Conservation (phyloP, 2,797 vertebrate genomes). For the Phataginus tetradactyla region DNA sequence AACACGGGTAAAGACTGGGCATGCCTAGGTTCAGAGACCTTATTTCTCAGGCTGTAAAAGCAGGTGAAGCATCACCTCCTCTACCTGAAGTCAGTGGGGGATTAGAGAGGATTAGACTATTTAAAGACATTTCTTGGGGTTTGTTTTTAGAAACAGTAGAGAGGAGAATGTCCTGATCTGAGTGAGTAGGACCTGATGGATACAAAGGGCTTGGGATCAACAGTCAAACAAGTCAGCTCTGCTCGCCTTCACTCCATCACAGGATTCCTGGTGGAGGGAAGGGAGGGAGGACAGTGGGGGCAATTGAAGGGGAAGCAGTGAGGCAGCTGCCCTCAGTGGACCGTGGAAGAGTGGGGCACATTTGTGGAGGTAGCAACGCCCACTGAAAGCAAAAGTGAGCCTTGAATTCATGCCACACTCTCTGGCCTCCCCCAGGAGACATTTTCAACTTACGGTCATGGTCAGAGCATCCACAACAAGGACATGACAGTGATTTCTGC, state of each 20-base stretch:
- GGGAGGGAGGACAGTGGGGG: not conserved
- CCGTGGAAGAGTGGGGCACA: not conserved
- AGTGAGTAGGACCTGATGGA: not conserved
- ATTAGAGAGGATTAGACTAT: not conserved
- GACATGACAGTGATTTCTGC: not conserved
- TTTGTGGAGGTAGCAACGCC: not conserved
- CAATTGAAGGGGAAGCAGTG: not conserved
- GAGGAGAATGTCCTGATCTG: not conserved
- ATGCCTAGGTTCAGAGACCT: not conserved
- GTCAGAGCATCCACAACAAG: not conserved
- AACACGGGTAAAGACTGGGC: not conserved
- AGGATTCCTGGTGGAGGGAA: not conserved
- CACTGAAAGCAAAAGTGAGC: not conserved
- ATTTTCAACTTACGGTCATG: not conserved
- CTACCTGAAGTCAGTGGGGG: not conserved
- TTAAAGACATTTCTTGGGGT: slow-evolving; percentile 21
- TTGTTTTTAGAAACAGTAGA: slow-evolving; percentile 47
- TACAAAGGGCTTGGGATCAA: not conserved
- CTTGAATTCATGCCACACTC: not conserved
- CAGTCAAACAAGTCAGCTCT: not conserved
- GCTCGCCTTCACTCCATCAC: not conserved
- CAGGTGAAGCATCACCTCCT: not conserved
- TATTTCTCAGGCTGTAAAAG: slow-evolving; percentile 43
- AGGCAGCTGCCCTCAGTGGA: not conserved
- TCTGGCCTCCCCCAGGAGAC: not conserved